Percentiles rank a stretch among this genome's conserved stretches.
Evolutionary conservation across 1,140 invertebrate genomes (phyloP).

Genomic region (Drosophila micromelanica): DNA sequence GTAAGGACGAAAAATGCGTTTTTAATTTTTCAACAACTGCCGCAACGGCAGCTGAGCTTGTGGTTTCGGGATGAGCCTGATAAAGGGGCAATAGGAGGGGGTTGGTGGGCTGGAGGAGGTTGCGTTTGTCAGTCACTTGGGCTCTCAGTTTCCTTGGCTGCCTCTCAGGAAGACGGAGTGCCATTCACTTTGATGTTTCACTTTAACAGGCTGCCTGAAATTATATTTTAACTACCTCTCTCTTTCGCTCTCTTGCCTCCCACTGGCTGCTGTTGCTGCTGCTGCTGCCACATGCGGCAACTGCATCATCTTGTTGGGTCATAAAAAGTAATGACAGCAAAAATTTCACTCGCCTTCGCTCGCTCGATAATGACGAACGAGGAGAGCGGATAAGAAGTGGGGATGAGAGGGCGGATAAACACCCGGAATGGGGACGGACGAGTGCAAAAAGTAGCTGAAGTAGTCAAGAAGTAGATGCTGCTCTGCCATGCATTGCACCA

Average conservation of each 20-base stretch:
- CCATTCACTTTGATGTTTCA: slow-evolving; percentile 76
- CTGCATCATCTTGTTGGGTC: slow-evolving; percentile 72
- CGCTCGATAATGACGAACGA: slow-evolving; percentile 68
- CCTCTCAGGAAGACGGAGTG: slow-evolving; percentile 13
- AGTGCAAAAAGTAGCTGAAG: slow-evolving; percentile 44
- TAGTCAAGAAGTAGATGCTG: slow-evolving; percentile 18
- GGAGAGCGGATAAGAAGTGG: slow-evolving; percentile 7
- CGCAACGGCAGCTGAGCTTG: slow-evolving; percentile 33
- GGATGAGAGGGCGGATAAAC: slow-evolving; percentile 2
- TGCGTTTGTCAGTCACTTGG: slow-evolving; percentile 15
- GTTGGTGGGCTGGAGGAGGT: not conserved
- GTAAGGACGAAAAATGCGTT: slow-evolving; percentile 39
- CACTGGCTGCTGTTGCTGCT: slow-evolving; percentile 7
- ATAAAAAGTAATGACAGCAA: slow-evolving; percentile 80
- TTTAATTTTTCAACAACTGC: slow-evolving; percentile 53
- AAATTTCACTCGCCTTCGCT: slow-evolving; percentile 40
- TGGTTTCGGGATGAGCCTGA: slow-evolving; percentile 1
- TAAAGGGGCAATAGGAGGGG: not conserved
- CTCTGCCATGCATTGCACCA: slow-evolving; percentile 21
- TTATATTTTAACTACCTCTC: slow-evolving; percentile 68
- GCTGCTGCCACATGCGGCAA: slow-evolving; percentile 54
- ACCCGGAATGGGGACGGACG: slow-evolving; percentile 3
- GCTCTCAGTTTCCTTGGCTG: slow-evolving; percentile 17
- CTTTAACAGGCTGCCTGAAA: slow-evolving; percentile 64
- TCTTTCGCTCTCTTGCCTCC: not conserved